Percentiles rank a stretch among this genome's conserved stretches.
phyloP scores from a whole-genome alignment of 1,140 invertebrate species.

The Conus betulinus region DNA sequence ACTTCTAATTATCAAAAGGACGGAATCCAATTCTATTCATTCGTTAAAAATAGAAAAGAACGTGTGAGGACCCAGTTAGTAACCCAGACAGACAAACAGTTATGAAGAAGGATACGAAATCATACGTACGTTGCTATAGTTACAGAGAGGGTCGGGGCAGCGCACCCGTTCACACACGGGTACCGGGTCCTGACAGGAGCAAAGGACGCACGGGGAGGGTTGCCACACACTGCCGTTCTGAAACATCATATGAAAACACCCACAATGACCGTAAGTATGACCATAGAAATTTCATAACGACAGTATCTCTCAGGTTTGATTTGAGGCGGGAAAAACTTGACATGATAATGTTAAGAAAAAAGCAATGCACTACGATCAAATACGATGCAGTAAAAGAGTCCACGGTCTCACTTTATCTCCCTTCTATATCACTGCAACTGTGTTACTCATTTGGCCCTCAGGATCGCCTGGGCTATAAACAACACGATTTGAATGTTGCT shows the following conservation, averaged over 20 bases:
- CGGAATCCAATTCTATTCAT: too few species aligned
- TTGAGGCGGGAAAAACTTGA: too few species aligned
- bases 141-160: constrained; percentile 56
- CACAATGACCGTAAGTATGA: not conserved
- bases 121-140: constrained; percentile 51
- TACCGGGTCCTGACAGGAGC: constrained; percentile 58
- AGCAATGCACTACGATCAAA: not conserved
- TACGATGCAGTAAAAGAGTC: not conserved
- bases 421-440: too few species aligned
- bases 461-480: too few species aligned
- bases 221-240: constrained; percentile 60
- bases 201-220: constrained; percentile 52
- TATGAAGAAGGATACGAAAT: not conserved
- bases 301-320: too few species aligned
- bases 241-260: not conserved
- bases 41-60: too few species aligned
- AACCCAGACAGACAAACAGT: not conserved
- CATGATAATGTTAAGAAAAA: not conserved
- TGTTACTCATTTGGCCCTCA: too few species aligned
- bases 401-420: not conserved
- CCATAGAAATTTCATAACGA: not conserved
- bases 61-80: too few species aligned
- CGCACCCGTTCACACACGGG: constrained; percentile 55
- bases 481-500: too few species aligned
- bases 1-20: too few species aligned